phyloP scores from a whole-genome alignment of 30 jellyfish, hydroid and myxozoan species.

The Hydractinia echinata region DNA sequence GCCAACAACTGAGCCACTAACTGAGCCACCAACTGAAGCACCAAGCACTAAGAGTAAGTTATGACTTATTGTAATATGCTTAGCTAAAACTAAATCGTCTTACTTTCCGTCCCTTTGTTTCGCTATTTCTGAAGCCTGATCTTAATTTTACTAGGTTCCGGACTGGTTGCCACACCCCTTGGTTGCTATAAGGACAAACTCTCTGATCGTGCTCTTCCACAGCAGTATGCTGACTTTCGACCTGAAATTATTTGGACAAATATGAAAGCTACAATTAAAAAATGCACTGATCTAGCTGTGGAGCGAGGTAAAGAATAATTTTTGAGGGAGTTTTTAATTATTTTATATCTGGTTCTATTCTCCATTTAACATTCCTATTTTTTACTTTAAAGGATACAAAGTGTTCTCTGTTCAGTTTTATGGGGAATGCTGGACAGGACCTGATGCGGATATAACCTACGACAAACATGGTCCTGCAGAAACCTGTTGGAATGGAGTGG shows the following conservation, averaged over 20 bases:
- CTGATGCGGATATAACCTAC: constrained; percentile 42
- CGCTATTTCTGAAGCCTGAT: too few species aligned
- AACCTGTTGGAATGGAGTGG: constrained; percentile 62
- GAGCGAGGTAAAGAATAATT: background rate
- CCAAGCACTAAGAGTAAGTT: background rate
- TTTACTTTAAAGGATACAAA: constrained; percentile 30
- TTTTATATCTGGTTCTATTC: too few species aligned
- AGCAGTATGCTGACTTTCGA: constrained; percentile 44
- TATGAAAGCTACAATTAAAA: constrained; percentile 38
- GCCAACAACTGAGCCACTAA: background rate
- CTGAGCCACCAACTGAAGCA: background rate
- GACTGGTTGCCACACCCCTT: constrained; percentile 30
- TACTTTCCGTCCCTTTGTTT: too few species aligned
- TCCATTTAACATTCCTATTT: too few species aligned
- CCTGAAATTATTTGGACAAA: constrained; percentile 40
- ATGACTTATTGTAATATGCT: too few species aligned
- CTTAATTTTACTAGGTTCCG: background rate
- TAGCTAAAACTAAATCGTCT: too few species aligned
- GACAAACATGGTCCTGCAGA: constrained; percentile 57
- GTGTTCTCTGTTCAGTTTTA: constrained; percentile 60
- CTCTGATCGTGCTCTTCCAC: constrained; percentile 1
- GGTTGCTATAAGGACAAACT: constrained; percentile 47
- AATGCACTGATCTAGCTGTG: background rate
- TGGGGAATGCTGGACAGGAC: constrained; percentile 83
- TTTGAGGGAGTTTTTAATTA: background rate